Base-by-base conservation (phyloP, 2,113 vertebrate species). In the Centropus unirufus region DNA sequence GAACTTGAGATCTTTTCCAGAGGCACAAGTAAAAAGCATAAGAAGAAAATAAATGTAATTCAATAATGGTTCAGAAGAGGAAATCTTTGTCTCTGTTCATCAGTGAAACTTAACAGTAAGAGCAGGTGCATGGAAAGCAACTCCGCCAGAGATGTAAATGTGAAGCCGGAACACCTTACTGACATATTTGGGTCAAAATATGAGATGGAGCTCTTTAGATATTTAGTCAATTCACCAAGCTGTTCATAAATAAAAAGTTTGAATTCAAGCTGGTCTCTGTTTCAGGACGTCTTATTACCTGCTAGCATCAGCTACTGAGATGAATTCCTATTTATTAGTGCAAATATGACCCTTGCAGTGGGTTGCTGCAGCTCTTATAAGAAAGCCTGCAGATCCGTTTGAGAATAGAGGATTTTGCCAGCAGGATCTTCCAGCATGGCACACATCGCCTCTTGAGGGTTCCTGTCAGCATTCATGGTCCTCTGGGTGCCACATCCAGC, bases 1-100 rank as follows among this genome's bases (percentile, higher is more conserved):
- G 97, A 98, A 98, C 97, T 93, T 97, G 97, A 98, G 97, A 97
- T 94, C 91, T 95, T 52, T 95, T 95, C 83, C 95, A 92, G 90
- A 86, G 92, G 83, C 34, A 36, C 36, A 36, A 66, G 66, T 75
- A 68, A 93, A 94, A 87, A 72, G 39, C 58, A 85, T 3, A 4
- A 92, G 81, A 78, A 96, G 81, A 78, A 96, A 94, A 94, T 82
- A 95, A 95, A 91, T 62, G 96, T 92, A 97, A 96, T 95, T 96
- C 90, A 88, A 46, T 90, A 91, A 87, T 87, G 82, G 68, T 57
- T 36, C 42, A 66, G 67, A 92, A 86, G 51, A 94, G 44, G 69
- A 94, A 95, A 84, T 19, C 73, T 87, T 91, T 95, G 73, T 77
- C 20, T 72, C 51, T 75, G 49, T 27, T 80, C 26, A 67, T 95